Percentiles rank a stretch among this genome's conserved stretches.
Conservation (phyloP, 2,113 vertebrate genomes). For the Panurus biarmicus region DNA sequence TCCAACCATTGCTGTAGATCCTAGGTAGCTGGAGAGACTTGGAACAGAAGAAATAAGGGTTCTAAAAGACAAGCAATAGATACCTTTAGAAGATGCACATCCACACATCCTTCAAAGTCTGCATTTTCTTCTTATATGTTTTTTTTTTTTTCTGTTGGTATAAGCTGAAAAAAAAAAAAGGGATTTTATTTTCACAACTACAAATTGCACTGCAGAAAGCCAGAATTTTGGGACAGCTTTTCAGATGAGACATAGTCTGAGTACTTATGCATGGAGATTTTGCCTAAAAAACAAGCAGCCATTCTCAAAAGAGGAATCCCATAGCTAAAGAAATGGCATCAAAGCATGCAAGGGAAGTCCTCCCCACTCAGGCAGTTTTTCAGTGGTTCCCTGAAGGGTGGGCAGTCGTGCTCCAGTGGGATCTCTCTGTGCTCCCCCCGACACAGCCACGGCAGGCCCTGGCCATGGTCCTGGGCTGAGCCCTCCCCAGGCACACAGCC, state of each 20-base stretch:
- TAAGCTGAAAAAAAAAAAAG: background rate
- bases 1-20: background rate
- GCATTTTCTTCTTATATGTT: background rate
- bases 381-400: rapidly evolving
- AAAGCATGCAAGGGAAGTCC: background rate
- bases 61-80: background rate
- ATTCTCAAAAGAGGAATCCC: background rate
- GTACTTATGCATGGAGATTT: background rate
- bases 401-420: rapidly evolving
- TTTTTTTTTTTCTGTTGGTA: background rate
- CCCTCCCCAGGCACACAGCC: rapidly evolving
- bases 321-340: background rate
- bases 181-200: background rate
- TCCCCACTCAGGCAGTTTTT: rapidly evolving
- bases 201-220: background rate
- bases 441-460: rapidly evolving
- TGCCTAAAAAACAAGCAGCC: background rate
- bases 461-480: too few species aligned
- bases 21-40: background rate
- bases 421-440: rapidly evolving
- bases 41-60: background rate
- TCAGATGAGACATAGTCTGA: background rate
- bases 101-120: background rate
- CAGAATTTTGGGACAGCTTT: background rate
- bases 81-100: background rate